Base-by-base conservation (phyloP, 2,888 invertebrate species). In the Brenthis daphne region DNA sequence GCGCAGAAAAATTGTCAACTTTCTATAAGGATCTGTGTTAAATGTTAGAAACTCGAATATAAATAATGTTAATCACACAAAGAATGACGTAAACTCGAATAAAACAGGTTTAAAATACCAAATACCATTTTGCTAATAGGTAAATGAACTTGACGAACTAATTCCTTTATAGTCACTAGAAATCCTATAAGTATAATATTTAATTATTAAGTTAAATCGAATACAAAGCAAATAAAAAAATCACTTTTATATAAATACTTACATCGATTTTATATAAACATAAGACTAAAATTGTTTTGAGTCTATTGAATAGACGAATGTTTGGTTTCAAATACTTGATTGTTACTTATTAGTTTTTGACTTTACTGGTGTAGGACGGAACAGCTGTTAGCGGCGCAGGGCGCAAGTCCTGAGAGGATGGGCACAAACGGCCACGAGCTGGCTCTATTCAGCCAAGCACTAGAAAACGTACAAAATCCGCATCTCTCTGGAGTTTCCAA, bases 361-460 rank as follows among this genome's bases (percentile, higher is more conserved):
- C 78, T 76, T 79, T 84, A 79, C 81, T 82, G 88, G 83, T 87
- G 81, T 86, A 92, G 92, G 87, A 91, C 92, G 83, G 92, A 92
- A 76, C 92, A 92, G 75, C 85, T 92, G 65, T 77, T 92, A 73
- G 82, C 86, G 69, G 85, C 83, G 68, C 88, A 88, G 77, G 88
- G 88, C 56, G 85, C 93, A 67, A 95, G 95, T 85, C 95, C 95
- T 56, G 94, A 94, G 76, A 92, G 94, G 70, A 89, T 94, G 77
- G 93, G 94, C 70, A 94, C 94, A 77, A 94, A 94, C 76, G 94
- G 94, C 51, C 90, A 95, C 77, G 96, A 96, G 81, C 92, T 96
- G 78, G 95, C 96, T 0, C 89, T 97, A 64, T 93, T 97, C 77
- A 95, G 96, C 57, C 97, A 97, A 82, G 95, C 96, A 5, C 89